Base-by-base conservation (phyloP, 2,888 invertebrate species). In the Oxycera nigricornis region DNA sequence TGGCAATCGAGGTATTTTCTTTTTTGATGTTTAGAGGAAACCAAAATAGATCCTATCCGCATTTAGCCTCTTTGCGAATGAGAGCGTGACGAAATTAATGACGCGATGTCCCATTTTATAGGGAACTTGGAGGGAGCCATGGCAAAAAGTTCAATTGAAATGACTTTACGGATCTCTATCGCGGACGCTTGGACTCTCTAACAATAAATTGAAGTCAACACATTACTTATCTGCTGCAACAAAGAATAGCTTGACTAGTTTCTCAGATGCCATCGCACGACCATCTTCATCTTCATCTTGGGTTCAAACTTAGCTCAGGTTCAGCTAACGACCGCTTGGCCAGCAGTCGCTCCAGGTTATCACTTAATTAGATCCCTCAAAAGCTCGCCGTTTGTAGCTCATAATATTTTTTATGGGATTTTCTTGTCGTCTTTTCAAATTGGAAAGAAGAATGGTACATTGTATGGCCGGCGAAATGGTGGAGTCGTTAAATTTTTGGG, bases 291-390 rank as follows among this genome's bases (percentile, higher is more conserved):
- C 41, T n/a, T n/a, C n/a, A n/a, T n/a, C 6, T 22, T 22, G 22
- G 55, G 9, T 6, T 39, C 39, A 39, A n/a, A n/a, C n/a, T n/a
- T n/a, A n/a, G n/a, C n/a, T n/a, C n/a, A n/a, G n/a, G n/a, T n/a
- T n/a, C n/a, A n/a, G n/a, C 24, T 62, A 31, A 35, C 35, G 65
- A 35, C 65, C 35, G 39, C 41, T 67, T 11, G 70, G 70, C 52
- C 52, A 28, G 22, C 30, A 28, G 52, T 52, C 70, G 55, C 70
- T 70, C 52, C 70, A 52, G 55, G 70, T 70, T 70, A 70, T 70
- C 70, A 70, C 70, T 70, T 70, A 70, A 70, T 70, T 70, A 70
- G 55, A 52, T 65, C 26, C 65, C 65, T 30, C 70, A 52, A 52
- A 70, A 70, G 46, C 70, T 70, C 31, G 55, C 52, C 30, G 70